Evolutionary conservation across 2,888 invertebrate species (phyloP), one percentile per base, ranked within the genome.

Genomic region (Pandemis heparana): DNA sequence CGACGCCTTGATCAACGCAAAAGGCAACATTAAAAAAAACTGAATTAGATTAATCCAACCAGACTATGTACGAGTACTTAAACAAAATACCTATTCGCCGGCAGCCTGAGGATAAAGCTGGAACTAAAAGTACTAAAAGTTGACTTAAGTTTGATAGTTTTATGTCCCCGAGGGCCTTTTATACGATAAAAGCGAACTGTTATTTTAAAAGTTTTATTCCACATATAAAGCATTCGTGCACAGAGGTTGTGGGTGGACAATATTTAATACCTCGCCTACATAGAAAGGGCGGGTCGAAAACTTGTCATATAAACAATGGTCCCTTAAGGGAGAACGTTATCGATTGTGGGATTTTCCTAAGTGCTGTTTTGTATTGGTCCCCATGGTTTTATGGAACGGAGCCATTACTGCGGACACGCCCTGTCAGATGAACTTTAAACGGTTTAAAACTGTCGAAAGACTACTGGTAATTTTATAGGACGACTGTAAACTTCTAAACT

Each of bases 281-380:
- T 43, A 38, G 32, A 48, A 64, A 71, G 48, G 71, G 43, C 41
- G 32, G 39, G 10, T 61, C 60, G 51, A 43, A 67, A 67, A 62
- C 61, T 53, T 46, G 43, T 32, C 61, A 61, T 67, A 66, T 67
- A 43, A 68, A 62, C 63, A 56, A 46, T 43, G 38, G 38, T 48
- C 63, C 16, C n/a, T 32, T 32, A 39, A 23, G 68, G 73, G 63
- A 53, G 61, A 71, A 43, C 61, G 61, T 53, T 71, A 41, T 62
- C 62, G 66, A 67, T 66, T 53, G 60, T 60, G 51, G 71, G 71
- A 39, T 39, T 67, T 67, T 18, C 71, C 71, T 10, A 71, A 71
- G 41, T 71, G 43, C 16, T 66, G 71, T 71, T 71, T 41, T 61
- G 64, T 67, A 62, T 67, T 38, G 53, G 71, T 71, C 48, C 23